A percentile compares a stretch with the other conserved stretches of the same genome.
phyloP scores from a whole-genome alignment of 2,888 invertebrate genomes.

The Pollenia griseotomentosa region DNA sequence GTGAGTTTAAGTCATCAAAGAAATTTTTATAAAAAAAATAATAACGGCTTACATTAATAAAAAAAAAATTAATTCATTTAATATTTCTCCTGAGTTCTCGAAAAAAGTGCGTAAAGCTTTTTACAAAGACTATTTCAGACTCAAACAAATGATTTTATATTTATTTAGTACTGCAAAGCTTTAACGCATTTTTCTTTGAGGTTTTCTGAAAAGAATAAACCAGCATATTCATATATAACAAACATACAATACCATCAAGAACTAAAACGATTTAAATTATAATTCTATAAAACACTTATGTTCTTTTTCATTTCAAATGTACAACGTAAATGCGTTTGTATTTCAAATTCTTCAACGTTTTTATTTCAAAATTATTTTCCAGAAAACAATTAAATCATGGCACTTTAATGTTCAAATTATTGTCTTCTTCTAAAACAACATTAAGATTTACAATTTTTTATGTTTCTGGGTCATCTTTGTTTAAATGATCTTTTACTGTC shows the following conservation, averaged over 20 bases:
- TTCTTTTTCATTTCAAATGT: slow-evolving; percentile 4
- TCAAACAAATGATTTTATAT: slow-evolving; percentile 25
- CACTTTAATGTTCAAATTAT: slow-evolving; percentile 46
- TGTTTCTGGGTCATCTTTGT: slow-evolving; percentile 15
- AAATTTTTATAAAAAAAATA: slow-evolving; percentile 10
- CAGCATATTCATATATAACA: not conserved
- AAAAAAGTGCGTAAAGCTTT: slow-evolving; percentile 36
- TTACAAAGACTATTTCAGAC: slow-evolving; percentile 4
- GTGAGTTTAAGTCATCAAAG: slow-evolving; percentile 53
- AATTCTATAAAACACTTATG: slow-evolving; percentile 28
- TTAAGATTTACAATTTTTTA: not conserved
- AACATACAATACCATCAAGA: slow-evolving; percentile 10
- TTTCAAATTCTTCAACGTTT: not conserved
- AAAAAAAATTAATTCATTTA: slow-evolving; percentile 14
- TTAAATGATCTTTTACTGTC: slow-evolving; percentile 16
- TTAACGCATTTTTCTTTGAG: slow-evolving; percentile 37
- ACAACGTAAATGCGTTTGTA: not conserved
- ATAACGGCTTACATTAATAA: not conserved
- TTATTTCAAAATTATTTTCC: not conserved
- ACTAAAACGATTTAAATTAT: slow-evolving; percentile 30
- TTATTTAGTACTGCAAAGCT: not conserved
- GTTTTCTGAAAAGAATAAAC: not conserved
- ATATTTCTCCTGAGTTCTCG: not conserved
- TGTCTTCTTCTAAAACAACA: not conserved
- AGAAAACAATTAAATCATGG: slow-evolving; percentile 50